These are phyloP conservation scores for Cotesia congregata DNA, from an alignment of 2,888 invertebrate genomes.

Conservation along the genomic window DNA sequence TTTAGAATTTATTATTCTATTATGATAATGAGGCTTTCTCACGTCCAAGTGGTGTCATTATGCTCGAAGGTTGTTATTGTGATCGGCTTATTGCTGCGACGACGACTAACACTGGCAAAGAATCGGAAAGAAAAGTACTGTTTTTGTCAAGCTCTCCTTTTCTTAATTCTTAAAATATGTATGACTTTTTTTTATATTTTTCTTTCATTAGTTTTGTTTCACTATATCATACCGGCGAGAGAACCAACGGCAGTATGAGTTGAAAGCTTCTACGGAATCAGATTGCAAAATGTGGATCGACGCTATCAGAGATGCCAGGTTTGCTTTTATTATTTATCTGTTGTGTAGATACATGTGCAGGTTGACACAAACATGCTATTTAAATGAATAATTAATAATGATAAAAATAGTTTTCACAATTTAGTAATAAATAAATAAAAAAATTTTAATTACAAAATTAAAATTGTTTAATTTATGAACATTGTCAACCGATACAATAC, in stretches of 20 bases:
- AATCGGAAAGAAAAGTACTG: constrained; percentile 70
- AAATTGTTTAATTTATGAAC: no score
- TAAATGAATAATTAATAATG: no score
- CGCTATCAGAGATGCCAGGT: constrained; percentile 90
- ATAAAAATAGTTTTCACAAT: no score
- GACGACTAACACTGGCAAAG: constrained; percentile 64
- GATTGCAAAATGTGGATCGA: constrained; percentile 94
- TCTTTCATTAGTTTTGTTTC: constrained; percentile 83
- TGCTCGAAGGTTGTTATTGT: constrained; percentile 92
- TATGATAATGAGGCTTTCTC: constrained; percentile 87
- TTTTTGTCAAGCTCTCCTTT: not conserved
- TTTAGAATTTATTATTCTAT: constrained; percentile 91
- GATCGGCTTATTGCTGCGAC: constrained; percentile 79
- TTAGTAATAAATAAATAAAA: no score
- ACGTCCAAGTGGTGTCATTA: constrained; percentile 85
- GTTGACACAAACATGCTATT: no score
- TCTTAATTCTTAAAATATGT: not conserved
- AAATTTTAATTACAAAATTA: no score
- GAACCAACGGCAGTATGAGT: constrained; percentile 88
- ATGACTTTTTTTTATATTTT: not conserved
- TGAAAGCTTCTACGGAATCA: constrained; percentile 85
- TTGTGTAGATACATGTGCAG: no score
- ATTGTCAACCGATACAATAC: no score
- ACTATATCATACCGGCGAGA: constrained; percentile 89
- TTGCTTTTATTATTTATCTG: not conserved